Percentiles rank a stretch among this genome's conserved stretches.
Conservation (phyloP, 2,888 invertebrate species). For the Macroteleia sp. region DNA sequence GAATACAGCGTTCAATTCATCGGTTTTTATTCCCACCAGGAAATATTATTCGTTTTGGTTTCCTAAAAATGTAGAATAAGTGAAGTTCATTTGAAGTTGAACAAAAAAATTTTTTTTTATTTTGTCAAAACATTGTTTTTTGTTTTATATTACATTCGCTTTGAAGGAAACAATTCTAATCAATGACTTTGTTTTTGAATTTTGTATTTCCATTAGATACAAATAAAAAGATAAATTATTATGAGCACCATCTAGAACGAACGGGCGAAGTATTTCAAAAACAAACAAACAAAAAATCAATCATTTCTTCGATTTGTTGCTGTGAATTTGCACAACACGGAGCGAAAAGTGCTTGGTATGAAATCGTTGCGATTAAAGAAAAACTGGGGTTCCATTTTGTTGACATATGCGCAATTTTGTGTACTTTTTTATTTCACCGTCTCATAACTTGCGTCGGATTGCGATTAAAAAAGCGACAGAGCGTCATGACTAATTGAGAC, state of each 20-base stretch:
- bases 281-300: not conserved
- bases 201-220: not conserved
- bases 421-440: not conserved
- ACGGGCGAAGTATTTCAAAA: constrained; percentile 9
- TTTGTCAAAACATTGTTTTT: too few species aligned
- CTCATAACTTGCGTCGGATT: constrained; percentile 14
- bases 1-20: too few species aligned
- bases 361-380: constrained; percentile 17
- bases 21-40: too few species aligned
- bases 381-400: constrained; percentile 15
- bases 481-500: too few species aligned
- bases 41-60: too few species aligned
- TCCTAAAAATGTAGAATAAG: too few species aligned
- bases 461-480: constrained; percentile 28
- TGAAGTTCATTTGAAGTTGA: too few species aligned
- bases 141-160: too few species aligned
- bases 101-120: too few species aligned
- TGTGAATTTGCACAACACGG: constrained; percentile 11
- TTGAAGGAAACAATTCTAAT: too few species aligned
- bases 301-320: not conserved
- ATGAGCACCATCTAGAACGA: constrained; percentile 30
- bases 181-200: not conserved
- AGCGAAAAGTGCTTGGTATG: constrained; percentile 23
- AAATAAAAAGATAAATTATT: not conserved
- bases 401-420: constrained; percentile 23